These are phyloP conservation scores for Benitochromis conjunctus DNA, from an alignment of 2,113 vertebrate species.

Conservation along the genomic window DNA sequence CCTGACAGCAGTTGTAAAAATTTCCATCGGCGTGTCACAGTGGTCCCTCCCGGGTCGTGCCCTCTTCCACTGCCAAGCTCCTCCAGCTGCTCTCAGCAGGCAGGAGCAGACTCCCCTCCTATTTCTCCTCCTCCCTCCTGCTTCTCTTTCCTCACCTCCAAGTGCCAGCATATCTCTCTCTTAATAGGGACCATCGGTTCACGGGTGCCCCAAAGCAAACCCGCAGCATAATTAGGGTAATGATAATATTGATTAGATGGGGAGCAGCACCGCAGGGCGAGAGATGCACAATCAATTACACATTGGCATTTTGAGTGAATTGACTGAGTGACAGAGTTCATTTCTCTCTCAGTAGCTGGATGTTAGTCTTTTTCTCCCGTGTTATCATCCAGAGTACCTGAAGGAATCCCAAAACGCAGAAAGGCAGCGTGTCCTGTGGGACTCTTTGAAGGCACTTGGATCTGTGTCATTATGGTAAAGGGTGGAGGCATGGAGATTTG, in stretches of 20 bases:
- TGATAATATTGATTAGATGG: slow-evolving; percentile 72
- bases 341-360: slow-evolving; percentile 40
- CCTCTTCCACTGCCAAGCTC: slow-evolving; percentile 41
- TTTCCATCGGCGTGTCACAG: slow-evolving; percentile 21
- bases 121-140: not conserved
- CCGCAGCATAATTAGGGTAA: slow-evolving; percentile 70
- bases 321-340: slow-evolving; percentile 69
- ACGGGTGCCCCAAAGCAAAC: slow-evolving; percentile 39
- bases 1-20: slow-evolving; percentile 47
- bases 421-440: not conserved
- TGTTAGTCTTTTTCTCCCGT: not conserved
- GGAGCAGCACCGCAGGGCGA: slow-evolving; percentile 50
- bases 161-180: slow-evolving; percentile 55
- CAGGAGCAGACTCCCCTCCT: not conserved
- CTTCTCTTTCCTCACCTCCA: slow-evolving; percentile 16
- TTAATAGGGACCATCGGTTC: slow-evolving; percentile 63
- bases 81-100: slow-evolving; percentile 63
- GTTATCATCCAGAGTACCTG: not conserved
- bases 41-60: slow-evolving; percentile 40
- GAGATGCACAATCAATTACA: slow-evolving; percentile 69
- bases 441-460: not conserved
- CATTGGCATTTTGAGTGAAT: slow-evolving; percentile 67
- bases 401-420: not conserved
- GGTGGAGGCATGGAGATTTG: slow-evolving; percentile 11
- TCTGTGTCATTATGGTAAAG: not conserved